phyloP scores from a whole-genome alignment of 2,113 vertebrate genomes.

The Cephalopterus ornatus region DNA sequence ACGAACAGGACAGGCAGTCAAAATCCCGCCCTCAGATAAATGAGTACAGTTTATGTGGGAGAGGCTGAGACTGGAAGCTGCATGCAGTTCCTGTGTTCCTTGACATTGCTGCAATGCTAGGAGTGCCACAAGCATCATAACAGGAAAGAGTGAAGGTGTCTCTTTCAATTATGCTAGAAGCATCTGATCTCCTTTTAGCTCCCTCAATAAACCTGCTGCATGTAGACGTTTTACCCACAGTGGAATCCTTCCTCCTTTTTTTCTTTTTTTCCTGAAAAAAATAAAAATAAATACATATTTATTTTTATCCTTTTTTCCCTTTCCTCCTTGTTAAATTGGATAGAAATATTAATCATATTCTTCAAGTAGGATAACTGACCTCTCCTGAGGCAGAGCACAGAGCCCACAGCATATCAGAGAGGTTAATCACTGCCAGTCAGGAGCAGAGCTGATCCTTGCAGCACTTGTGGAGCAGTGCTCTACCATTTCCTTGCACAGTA shows the following conservation, averaged over 20 bases:
- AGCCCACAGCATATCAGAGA: neutral
- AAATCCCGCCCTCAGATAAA: neutral
- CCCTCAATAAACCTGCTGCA: neutral
- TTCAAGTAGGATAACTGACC: neutral
- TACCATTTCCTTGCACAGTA: neutral
- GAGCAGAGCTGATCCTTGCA: neutral
- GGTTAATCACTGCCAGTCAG: neutral
- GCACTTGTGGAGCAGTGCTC: neutral
- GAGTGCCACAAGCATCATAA: neutral
- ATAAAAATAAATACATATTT: neutral
- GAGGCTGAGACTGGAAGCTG: neutral
- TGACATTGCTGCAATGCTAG: neutral
- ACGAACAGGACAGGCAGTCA: fast-evolving
- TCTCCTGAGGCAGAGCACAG: neutral
- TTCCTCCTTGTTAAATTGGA: neutral
- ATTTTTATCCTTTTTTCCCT: neutral
- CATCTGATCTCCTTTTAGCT: neutral
- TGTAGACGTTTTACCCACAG: neutral
- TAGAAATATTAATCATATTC: neutral
- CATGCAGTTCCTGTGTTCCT: neutral
- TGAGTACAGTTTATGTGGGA: neutral
- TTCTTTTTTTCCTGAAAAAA: neutral
- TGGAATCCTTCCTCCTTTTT: neutral
- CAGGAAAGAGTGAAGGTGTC: neutral
- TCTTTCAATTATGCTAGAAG: neutral